Conservation (phyloP, 2,888 invertebrate genomes). For the Hipparchia semele region DNA sequence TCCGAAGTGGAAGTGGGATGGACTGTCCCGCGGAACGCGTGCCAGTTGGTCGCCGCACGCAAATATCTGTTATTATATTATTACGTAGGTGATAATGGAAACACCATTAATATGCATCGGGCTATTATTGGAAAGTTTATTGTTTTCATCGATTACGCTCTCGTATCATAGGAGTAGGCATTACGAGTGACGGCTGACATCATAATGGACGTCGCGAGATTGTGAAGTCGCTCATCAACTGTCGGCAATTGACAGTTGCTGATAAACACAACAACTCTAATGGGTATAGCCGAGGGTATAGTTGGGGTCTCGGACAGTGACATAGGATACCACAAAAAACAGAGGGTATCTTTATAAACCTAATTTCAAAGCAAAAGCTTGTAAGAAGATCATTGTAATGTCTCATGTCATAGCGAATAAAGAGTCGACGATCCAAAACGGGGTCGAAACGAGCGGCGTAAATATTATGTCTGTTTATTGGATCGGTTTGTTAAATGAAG, state of each 20-base stretch:
- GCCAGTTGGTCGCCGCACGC: background rate
- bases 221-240: background rate
- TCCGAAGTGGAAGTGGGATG: no score
- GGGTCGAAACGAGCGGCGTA: no score
- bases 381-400: no score
- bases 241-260: background rate
- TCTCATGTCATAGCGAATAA: no score
- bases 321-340: no score
- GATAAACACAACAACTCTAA: background rate
- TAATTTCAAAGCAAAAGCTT: no score
- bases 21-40: background rate
- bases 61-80: conserved; percentile 2
- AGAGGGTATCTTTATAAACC: no score
- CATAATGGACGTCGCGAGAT: background rate
- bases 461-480: background rate
- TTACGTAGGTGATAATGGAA: conserved; percentile 20
- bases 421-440: background rate
- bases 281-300: no score
- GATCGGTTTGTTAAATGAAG: background rate
- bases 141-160: conserved; percentile 20
- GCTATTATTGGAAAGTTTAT: conserved; percentile 28
- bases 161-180: background rate
- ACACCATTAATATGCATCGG: conserved; percentile 22
- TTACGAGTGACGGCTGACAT: background rate
- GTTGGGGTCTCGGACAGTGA: no score